These are phyloP conservation scores for Noctua fimbriata DNA, from an alignment of 2,888 invertebrate genomes.

Conservation along the genomic window DNA sequence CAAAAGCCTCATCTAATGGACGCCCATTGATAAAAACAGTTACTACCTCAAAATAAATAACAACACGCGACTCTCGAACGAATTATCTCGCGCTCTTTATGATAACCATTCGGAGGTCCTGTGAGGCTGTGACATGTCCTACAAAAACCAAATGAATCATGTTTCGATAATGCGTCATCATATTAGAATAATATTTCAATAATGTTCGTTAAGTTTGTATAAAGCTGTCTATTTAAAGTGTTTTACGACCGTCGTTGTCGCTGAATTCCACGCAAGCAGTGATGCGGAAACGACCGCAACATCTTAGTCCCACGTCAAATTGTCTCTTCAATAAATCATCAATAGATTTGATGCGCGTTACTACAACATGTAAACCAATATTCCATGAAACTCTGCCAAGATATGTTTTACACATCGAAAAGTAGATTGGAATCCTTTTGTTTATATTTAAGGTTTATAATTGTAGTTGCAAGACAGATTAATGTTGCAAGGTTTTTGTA, in stretches of 20 bases:
- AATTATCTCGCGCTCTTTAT: slow-evolving; percentile 75
- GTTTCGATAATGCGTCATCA: slow-evolving; percentile 65
- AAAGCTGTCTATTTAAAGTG: slow-evolving; percentile 63
- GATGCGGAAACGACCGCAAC: slow-evolving; percentile 81
- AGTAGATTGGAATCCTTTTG: slow-evolving; percentile 52
- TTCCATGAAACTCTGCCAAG: slow-evolving; percentile 72
- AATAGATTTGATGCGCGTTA: slow-evolving; percentile 79
- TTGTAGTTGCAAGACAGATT: slow-evolving; percentile 64
- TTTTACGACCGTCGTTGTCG: slow-evolving; percentile 66
- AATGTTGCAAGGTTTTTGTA: slow-evolving; percentile 48
- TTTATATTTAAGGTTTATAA: slow-evolving; percentile 75
- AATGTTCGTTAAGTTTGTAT: slow-evolving; percentile 58
- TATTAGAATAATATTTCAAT: slow-evolving; percentile 65
- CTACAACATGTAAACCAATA: slow-evolving; percentile 83
- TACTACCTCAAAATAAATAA: slow-evolving; percentile 82
- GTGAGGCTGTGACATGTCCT: slow-evolving; percentile 49
- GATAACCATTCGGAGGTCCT: slow-evolving; percentile 69
- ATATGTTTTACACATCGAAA: slow-evolving; percentile 72
- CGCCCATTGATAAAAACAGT: slow-evolving; percentile 80
- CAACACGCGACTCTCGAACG: slow-evolving; percentile 71
- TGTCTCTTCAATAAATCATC: slow-evolving; percentile 80
- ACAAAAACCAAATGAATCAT: slow-evolving; percentile 67
- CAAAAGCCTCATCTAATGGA: slow-evolving; percentile 76
- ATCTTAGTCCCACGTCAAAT: slow-evolving; percentile 80
- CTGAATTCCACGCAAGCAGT: slow-evolving; percentile 77